phyloP scores from a whole-genome alignment of 2,797 vertebrate genomes.

The Cynopterus sphinx region DNA sequence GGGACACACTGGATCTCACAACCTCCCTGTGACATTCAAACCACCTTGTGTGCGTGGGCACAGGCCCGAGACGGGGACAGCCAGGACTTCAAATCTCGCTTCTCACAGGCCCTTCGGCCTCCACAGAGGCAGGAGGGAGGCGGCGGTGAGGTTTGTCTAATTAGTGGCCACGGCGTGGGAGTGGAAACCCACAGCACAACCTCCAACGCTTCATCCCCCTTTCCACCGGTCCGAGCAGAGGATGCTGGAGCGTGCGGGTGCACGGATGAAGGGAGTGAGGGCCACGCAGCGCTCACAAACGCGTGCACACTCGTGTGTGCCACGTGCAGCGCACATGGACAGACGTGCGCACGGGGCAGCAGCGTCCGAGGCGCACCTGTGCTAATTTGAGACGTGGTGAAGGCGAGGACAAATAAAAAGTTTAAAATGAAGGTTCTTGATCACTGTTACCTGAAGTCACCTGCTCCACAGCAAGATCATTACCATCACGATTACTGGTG shows the following conservation, averaged over 20 bases:
- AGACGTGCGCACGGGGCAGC: accelerated
- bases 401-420: neutral
- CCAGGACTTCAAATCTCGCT: neutral
- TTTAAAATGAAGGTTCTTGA: neutral
- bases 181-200: constrained; percentile 42
- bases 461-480: constrained; percentile 37
- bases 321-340: accelerated
- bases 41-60: neutral
- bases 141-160: constrained; percentile 47
- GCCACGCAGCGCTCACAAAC: neutral
- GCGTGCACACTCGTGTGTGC: neutral
- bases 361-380: neutral
- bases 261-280: neutral
- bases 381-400: neutral
- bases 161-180: constrained; percentile 58
- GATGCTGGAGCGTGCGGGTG: neutral
- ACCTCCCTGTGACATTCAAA: constrained; percentile 25
- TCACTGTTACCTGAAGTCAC: constrained; percentile 56
- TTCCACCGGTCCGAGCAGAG: constrained; percentile 39
- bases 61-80: neutral
- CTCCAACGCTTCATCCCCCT: constrained; percentile 39
- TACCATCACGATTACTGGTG: constrained; percentile 55
- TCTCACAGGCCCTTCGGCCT: constrained; percentile 18
- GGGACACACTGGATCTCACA: neutral
- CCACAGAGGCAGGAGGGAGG: neutral